A percentile compares a stretch with the other conserved stretches of the same genome.
Evolutionary conservation across 2,888 invertebrate genomes (phyloP).

Genomic region (Anorthoa munda): DNA sequence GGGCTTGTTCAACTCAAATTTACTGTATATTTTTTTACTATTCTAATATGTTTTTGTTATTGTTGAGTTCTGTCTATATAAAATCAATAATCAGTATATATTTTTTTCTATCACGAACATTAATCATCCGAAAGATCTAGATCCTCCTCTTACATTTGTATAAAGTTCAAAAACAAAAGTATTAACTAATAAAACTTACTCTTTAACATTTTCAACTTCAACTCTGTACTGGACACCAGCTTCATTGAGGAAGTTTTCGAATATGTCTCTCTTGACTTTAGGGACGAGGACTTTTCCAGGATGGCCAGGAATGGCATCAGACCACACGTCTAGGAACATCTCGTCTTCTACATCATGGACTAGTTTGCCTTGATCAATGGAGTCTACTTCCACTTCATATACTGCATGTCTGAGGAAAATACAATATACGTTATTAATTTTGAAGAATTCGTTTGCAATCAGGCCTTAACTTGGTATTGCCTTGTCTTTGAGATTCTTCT

Average conservation of each 20-base stretch:
- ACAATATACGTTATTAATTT: not conserved
- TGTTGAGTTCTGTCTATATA: too few species aligned
- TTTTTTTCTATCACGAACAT: too few species aligned
- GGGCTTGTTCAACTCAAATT: too few species aligned
- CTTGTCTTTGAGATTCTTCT: not conserved
- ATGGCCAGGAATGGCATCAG: conserved; percentile 69
- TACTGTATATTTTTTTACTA: too few species aligned
- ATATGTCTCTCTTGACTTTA: conserved; percentile 64
- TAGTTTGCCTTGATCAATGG: conserved; percentile 68
- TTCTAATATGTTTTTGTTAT: too few species aligned
- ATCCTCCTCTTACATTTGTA: not conserved
- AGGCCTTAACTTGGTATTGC: not conserved
- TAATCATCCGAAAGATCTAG: too few species aligned
- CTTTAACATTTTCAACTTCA: conserved; percentile 76
- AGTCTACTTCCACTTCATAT: conserved; percentile 74
- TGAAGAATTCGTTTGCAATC: not conserved
- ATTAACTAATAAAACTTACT: conserved; percentile 71
- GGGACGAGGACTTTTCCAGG: conserved; percentile 76
- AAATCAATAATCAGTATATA: too few species aligned
- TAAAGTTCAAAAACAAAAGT: not conserved
- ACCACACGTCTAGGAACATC: conserved; percentile 76
- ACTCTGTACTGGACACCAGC: conserved; percentile 71
- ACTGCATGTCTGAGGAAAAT: conserved; percentile 74
- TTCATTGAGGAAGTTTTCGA: conserved; percentile 69
- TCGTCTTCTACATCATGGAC: conserved; percentile 70